Percentiles rank a stretch among this genome's conserved stretches.
Evolutionary conservation across 2,113 vertebrate genomes (phyloP).

Genomic region (Entomyzon cyanotis): DNA sequence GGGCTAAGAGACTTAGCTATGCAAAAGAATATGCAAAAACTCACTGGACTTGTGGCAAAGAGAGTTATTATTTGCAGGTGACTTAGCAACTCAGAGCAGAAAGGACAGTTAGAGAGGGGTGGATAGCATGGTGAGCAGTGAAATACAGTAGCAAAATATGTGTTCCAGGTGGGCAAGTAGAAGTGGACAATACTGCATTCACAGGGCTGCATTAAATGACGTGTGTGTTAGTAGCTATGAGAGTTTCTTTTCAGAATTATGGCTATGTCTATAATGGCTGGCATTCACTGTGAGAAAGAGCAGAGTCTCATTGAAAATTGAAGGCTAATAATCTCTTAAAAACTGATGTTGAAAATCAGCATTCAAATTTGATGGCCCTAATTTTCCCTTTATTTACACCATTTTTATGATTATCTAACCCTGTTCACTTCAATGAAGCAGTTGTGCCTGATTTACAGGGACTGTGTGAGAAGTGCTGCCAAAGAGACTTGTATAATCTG

Average conservation of each 20-base stretch:
- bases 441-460: slow-evolving; percentile 2
- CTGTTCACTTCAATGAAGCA: neutral
- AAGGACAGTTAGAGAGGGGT: neutral
- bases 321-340: neutral
- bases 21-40: neutral
- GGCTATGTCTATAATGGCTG: neutral
- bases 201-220: neutral
- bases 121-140: neutral
- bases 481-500: neutral
- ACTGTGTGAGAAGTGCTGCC: neutral
- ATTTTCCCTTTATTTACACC: slow-evolving; percentile 21
- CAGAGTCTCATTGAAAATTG: neutral
- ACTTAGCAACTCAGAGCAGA: neutral
- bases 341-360: neutral
- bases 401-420: neutral
- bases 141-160: neutral
- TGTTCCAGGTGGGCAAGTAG: neutral
- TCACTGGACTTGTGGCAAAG: neutral
- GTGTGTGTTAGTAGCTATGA: rapidly evolving
- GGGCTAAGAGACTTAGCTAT: neutral
- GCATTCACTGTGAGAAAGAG: neutral
- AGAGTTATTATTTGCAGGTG: neutral
- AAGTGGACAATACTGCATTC: neutral
- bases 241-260: neutral
- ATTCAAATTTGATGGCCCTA: neutral